Percentiles rank a stretch among this genome's conserved stretches.
Evolutionary conservation across 2,888 invertebrate genomes (phyloP).

Genomic region (Acanthacorydalis orientalis): DNA sequence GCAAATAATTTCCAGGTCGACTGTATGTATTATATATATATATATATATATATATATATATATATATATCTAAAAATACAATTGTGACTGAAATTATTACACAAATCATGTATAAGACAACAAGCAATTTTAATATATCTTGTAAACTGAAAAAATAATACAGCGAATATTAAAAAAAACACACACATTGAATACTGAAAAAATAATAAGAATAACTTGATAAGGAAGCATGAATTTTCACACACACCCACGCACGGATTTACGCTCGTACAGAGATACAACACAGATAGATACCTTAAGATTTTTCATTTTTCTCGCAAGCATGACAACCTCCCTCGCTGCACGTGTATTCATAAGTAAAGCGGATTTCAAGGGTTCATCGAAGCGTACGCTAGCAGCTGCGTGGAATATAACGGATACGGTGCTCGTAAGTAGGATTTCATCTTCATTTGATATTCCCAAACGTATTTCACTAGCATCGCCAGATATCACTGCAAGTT

Average conservation of each 20-base stretch:
- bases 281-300: slow-evolving; percentile 24
- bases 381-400: slow-evolving; percentile 71
- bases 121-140: too few species aligned
- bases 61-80: too few species aligned
- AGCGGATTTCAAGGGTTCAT: slow-evolving; percentile 53
- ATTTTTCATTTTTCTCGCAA: slow-evolving; percentile 37
- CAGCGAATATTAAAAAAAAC: slow-evolving; percentile 11
- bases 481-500: slow-evolving; percentile 11
- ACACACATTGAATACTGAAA: neutral
- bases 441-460: slow-evolving; percentile 10
- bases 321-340: slow-evolving; percentile 41
- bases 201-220: too few species aligned
- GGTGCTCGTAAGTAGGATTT: slow-evolving; percentile 9
- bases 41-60: too few species aligned
- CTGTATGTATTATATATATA: too few species aligned
- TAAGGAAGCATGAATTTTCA: too few species aligned
- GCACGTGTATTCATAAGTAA: slow-evolving; percentile 45
- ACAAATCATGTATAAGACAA: too few species aligned
- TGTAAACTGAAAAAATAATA: too few species aligned
- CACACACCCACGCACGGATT: too few species aligned
- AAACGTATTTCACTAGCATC: slow-evolving; percentile 9
- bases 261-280: neutral
- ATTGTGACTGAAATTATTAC: too few species aligned
- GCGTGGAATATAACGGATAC: slow-evolving; percentile 42
- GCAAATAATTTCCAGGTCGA: too few species aligned